Evolutionary conservation across 2,797 vertebrate species (phyloP).

Genomic region (Tadarida brasiliensis): DNA sequence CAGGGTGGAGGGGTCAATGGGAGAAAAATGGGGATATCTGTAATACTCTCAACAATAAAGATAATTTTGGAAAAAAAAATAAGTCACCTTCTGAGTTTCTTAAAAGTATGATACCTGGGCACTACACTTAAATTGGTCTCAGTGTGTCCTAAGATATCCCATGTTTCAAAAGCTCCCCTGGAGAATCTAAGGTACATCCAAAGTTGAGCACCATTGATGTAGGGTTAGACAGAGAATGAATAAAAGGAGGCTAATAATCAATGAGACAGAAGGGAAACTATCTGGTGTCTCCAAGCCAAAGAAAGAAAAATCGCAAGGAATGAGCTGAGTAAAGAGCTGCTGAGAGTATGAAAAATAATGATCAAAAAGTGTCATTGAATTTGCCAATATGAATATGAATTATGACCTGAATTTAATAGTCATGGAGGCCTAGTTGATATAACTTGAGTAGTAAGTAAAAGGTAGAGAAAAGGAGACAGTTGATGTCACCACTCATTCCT

Average conservation of each 20-base stretch:
- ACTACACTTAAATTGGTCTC: background rate
- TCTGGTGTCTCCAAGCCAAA: background rate
- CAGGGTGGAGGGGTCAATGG: no score
- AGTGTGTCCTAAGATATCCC: background rate
- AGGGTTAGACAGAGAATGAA: background rate
- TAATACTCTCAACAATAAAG: no score
- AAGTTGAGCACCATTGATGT: background rate
- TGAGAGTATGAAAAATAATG: background rate
- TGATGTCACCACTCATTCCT: background rate
- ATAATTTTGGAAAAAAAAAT: no score
- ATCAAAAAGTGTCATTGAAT: background rate
- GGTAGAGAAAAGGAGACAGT: background rate
- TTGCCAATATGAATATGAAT: constrained; percentile 16
- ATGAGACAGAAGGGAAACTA: background rate
- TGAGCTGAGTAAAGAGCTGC: background rate
- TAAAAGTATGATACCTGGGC: background rate
- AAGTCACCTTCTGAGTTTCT: background rate
- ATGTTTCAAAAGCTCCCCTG: background rate
- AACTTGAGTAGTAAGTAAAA: background rate
- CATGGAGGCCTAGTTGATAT: background rate
- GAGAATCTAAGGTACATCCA: background rate
- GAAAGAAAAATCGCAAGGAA: background rate
- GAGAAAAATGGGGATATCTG: no score
- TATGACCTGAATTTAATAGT: background rate
- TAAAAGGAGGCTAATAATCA: background rate